phyloP scores from a whole-genome alignment of 2,888 invertebrate species.

The Aphrophora alni region DNA sequence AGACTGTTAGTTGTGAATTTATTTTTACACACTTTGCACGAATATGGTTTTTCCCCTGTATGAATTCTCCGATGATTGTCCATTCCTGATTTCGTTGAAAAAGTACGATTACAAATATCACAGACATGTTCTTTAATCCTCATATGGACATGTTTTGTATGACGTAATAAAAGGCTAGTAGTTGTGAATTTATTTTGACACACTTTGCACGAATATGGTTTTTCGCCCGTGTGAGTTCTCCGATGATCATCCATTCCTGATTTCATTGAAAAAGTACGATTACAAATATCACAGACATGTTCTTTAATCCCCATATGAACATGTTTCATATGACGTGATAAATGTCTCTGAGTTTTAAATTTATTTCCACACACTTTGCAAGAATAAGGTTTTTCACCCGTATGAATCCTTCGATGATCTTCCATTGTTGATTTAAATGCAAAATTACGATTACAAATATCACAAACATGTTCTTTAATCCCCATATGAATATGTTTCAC shows the following conservation, averaged over 20 bases:
- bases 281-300: constrained; percentile 61
- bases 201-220: constrained; percentile 57
- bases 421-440: constrained; percentile 59
- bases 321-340: constrained; percentile 50
- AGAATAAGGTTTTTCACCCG: constrained; percentile 56
- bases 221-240: constrained; percentile 59
- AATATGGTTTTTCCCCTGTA: too few relatives aligned
- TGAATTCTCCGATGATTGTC: too few relatives aligned
- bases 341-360: constrained; percentile 13
- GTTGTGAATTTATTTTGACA: constrained; percentile 35
- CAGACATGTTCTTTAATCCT: too few relatives aligned
- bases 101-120: too few relatives aligned
- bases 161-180: constrained; percentile 3
- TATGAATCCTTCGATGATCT: constrained; percentile 60
- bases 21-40: too few relatives aligned
- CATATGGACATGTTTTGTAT: constrained; percentile 57
- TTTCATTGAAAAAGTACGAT: constrained; percentile 59
- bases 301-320: constrained; percentile 58
- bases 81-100: too few relatives aligned
- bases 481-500: constrained; percentile 57
- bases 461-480: constrained; percentile 60
- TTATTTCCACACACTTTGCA: constrained; percentile 50
- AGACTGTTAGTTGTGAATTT: too few relatives aligned
- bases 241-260: constrained; percentile 59
- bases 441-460: constrained; percentile 60